phyloP scores from a whole-genome alignment of 2,113 vertebrate species.

The Empidonax alnorum region DNA sequence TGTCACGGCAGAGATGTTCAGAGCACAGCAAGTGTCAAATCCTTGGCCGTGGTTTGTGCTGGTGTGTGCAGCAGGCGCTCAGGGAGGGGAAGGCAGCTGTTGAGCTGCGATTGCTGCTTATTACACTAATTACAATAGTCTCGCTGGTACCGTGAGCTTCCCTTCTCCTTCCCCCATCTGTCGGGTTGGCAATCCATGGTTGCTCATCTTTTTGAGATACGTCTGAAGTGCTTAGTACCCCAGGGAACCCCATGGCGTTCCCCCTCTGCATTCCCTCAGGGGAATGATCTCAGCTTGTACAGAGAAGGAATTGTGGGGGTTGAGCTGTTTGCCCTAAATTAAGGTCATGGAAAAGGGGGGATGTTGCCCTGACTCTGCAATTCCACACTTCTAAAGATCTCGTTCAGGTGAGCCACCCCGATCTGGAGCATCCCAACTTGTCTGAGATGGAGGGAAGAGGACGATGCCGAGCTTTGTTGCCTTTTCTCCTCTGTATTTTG shows the following conservation, averaged over 20 bases:
- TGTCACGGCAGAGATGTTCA: neutral
- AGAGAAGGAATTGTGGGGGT: neutral
- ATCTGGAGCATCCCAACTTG: neutral
- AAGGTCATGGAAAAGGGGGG: neutral
- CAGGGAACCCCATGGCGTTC: rapidly evolving
- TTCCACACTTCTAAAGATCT: neutral
- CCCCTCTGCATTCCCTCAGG: rapidly evolving
- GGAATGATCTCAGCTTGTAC: rapidly evolving
- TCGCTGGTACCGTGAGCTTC: neutral
- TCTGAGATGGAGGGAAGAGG: neutral
- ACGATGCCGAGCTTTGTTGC: neutral
- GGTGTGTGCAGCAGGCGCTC: neutral
- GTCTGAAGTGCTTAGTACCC: neutral
- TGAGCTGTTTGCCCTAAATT: neutral
- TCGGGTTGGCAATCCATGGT: conserved; percentile 2
- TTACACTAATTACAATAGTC: conserved; percentile 41
- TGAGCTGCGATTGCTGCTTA: conserved; percentile 15
- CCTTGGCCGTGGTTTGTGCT: neutral
- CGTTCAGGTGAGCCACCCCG: neutral
- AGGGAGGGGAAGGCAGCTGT: conserved; percentile 3
- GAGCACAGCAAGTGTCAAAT: neutral
- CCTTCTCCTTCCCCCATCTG: conserved; percentile 9
- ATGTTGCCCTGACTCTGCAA: neutral
- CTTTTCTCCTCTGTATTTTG: neutral
- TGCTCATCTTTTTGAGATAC: neutral